Evolutionary conservation across 1,140 invertebrate species (phyloP), one percentile per base, ranked within the genome.

Genomic region (Drosophila varians): DNA sequence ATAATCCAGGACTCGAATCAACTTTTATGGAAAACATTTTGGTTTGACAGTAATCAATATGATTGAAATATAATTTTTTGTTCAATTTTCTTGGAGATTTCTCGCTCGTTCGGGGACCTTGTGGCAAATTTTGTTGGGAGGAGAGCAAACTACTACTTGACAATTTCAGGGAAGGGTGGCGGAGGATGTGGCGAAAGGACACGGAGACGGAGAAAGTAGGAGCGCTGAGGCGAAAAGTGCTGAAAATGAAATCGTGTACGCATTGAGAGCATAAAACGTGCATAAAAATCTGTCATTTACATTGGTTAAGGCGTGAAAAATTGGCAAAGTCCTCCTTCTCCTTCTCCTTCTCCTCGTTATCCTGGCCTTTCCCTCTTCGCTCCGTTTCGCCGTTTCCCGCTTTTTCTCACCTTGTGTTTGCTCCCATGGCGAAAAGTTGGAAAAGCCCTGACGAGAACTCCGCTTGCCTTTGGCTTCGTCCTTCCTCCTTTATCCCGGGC

Each of bases 281-380:
- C 71, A 75, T 75, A 58, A 66, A 77, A 65, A 77, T 77, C 74
- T 77, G 74, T 77, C 72, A 74, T 74, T 74, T 74, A 74, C 74
- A 77, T 66, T 77, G 74, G 74, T 61, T 72, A 77, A 72, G 74
- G 74, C 68, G 74, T 64, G 54, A 60, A 72, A 57, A 71, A 66
- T 76, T 76, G 58, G 48, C 65, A 55, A 46, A 11, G 40, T 40
- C 36, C 18, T 23, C 36, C 23, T 18, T 36, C n/a, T 12, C 7
- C 18, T 0, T 25, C 36, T 14, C 19, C 14, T 9, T 12, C 7
- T 19, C 0, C 9, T 46, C 31, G 25, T 26, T 46, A 46, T 46
- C 55, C 34, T 8, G 6, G 1, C 53, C 18, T 58, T 58, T 26
- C 8, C 25, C 38, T 16, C n/a, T 16, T 38, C 28, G 28, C 0